Conservation (phyloP, 2,888 invertebrate genomes). For the Subacronicta megacephala region DNA sequence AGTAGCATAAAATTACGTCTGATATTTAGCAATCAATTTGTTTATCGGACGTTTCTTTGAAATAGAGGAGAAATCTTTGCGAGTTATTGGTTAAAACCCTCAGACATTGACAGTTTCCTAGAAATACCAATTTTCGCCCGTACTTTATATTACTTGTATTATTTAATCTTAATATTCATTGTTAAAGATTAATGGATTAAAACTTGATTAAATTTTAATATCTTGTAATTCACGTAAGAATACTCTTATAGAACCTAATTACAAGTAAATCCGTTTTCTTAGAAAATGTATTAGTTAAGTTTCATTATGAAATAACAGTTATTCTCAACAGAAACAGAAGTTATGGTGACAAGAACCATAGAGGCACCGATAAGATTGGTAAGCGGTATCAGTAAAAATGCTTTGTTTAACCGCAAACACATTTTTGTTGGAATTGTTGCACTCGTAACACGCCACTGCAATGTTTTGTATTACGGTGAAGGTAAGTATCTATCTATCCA, state of each 20-base stretch:
- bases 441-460: background rate
- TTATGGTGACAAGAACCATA: background rate
- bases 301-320: too few species aligned
- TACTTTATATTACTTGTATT: background rate
- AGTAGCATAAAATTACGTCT: background rate
- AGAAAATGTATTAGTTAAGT: too few species aligned
- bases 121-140: background rate
- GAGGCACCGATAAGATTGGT: background rate
- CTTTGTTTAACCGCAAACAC: too few species aligned
- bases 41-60: background rate
- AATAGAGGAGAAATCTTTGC: background rate
- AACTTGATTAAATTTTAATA: too few species aligned
- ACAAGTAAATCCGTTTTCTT: too few species aligned
- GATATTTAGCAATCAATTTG: conserved; percentile 5
- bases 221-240: background rate
- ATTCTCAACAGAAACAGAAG: background rate
- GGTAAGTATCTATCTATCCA: background rate
- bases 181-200: background rate
- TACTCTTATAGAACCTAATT: too few species aligned
- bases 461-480: background rate
- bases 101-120: background rate
- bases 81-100: conserved; percentile 7
- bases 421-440: conserved; percentile 8
- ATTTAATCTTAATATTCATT: background rate
- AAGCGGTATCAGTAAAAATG: background rate